Percentiles rank a stretch among this genome's conserved stretches.
These are phyloP conservation scores for Eristalis intricaria DNA, from an alignment of 2,888 invertebrate genomes.

Conservation along the genomic window DNA sequence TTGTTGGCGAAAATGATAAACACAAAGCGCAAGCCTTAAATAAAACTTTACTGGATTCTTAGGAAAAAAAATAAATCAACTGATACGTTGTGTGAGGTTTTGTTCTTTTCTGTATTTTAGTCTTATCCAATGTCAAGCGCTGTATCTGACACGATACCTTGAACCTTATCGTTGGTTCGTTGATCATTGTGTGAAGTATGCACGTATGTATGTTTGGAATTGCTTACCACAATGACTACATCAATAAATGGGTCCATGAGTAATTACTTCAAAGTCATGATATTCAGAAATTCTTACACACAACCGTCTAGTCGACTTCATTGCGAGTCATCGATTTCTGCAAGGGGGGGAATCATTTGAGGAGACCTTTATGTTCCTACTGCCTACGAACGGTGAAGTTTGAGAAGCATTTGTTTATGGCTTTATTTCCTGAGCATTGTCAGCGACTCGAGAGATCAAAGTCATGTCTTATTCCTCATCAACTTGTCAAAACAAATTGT, in stretches of 20 bases:
- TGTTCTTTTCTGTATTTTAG: not conserved
- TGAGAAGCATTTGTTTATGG: too few species aligned
- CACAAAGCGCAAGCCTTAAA: constrained; percentile 2
- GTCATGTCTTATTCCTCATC: too few species aligned
- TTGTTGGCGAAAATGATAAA: constrained; percentile 43
- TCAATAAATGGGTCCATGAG: not conserved
- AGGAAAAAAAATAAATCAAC: not conserved
- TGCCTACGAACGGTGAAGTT: too few species aligned
- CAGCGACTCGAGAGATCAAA: too few species aligned
- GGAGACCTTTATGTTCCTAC: too few species aligned
- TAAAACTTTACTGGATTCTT: not conserved
- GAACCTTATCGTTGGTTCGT: constrained; percentile 6
- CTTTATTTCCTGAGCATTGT: too few species aligned
- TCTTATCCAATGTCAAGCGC: constrained; percentile 27
- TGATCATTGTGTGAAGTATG: not conserved
- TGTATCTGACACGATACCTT: not conserved
- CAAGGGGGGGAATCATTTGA: too few species aligned
- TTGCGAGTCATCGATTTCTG: too few species aligned
- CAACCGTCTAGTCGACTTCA: not conserved
- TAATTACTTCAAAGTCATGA: too few species aligned
- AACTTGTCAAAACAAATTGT: too few species aligned
- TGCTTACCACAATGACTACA: not conserved
- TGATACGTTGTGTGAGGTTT: not conserved
- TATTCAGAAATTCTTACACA: too few species aligned
- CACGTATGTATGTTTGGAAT: not conserved